phyloP scores from a whole-genome alignment of 2,888 invertebrate species.

The Agelastica alni region DNA sequence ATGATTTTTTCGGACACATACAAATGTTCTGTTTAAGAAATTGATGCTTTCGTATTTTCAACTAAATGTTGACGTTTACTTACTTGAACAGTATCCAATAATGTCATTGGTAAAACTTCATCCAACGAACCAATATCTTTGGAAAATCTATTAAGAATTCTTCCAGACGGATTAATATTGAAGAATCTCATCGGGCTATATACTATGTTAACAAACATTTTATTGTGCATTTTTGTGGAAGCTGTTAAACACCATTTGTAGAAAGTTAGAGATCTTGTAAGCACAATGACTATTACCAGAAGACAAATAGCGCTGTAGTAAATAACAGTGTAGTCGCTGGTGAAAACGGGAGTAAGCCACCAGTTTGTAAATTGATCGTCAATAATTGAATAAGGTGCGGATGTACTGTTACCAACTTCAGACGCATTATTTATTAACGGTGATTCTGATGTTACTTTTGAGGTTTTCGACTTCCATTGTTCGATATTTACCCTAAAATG shows the following conservation, averaged over 20 bases:
- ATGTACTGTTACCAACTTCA: neutral
- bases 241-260: slow-evolving; percentile 61
- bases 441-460: too few species aligned
- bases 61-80: too few species aligned
- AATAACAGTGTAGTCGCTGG: neutral
- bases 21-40: too few species aligned
- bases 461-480: slow-evolving; percentile 62
- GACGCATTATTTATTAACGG: neutral
- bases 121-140: slow-evolving; percentile 70
- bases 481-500: slow-evolving; percentile 37
- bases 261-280: slow-evolving; percentile 59
- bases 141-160: slow-evolving; percentile 72
- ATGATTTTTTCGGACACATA: too few species aligned
- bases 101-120: slow-evolving; percentile 58
- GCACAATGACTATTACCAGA: slow-evolving; percentile 42
- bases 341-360: slow-evolving; percentile 15
- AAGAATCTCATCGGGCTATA: slow-evolving; percentile 71
- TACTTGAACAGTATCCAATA: slow-evolving; percentile 59
- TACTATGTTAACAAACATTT: slow-evolving; percentile 61
- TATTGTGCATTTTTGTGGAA: slow-evolving; percentile 62
- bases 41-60: too few species aligned
- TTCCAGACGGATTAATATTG: slow-evolving; percentile 67
- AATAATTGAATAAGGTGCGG: neutral
- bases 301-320: slow-evolving; percentile 13
- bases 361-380: slow-evolving; percentile 10